Base-by-base conservation (phyloP, 35 echinoderm and acorn worm genomes). In the Lytechinus pictus region DNA sequence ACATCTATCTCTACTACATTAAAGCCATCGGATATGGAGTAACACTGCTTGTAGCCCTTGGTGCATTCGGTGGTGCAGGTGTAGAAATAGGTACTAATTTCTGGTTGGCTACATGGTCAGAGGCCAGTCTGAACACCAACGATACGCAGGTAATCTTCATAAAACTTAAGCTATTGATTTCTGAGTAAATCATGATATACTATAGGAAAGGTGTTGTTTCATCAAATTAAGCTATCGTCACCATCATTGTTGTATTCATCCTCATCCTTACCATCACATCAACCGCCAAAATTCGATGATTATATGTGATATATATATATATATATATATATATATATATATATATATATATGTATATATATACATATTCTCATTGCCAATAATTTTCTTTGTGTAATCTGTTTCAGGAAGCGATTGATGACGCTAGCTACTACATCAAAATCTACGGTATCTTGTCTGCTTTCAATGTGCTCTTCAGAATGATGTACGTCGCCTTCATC, bases 71-170 rank as follows among this genome's bases (percentile, higher is more conserved):
- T 7, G 92, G 95, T 57, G 95, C 95, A 89, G 89, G 61, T 27
- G 53, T 96, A 19, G 72, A 90, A 94, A 96, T 97, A 11, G 96
- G 14, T 8, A 98, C 96, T 28, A 98, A 98, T 94, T 99, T 97
- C 92, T 99, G 98, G 98, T 95, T 99, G 16, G 95, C 98, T 9
- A 95, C 55, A 6, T 99, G 98, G 98, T 98, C 98, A 44, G 97
- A 99, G 95, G 95, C 97, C 9, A 97, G 98, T 93, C 27, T 93
- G 9, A n/a, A 19, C 8, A 28, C 92, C 27, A 93, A 93, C 27
- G 24, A 93, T 27, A 93, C 92, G 9, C 14, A 93, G 52, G 92
- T 93, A 93, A 57, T 52, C 33, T 44, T 14, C 29, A 88, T 11
- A 58, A 58, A 2, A 79, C n/a, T 79, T 79, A 7, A 24, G 7